Evolutionary conservation across 1,140 invertebrate genomes (phyloP), one percentile per base, ranked within the genome.

Genomic region (Trichomalopsis sarcophagae): DNA sequence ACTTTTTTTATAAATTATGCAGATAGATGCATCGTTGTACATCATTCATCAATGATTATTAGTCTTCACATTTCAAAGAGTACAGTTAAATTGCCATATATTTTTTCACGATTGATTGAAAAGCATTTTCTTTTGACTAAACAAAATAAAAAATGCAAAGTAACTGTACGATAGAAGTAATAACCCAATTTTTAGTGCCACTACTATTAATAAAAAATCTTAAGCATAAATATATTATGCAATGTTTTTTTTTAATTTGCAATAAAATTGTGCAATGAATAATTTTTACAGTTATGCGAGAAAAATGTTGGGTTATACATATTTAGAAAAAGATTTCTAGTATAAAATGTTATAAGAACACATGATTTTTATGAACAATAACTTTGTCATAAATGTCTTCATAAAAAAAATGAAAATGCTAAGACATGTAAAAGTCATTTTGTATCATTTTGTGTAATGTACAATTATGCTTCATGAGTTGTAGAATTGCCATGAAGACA

Each of bases 91-190:
- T 66, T 77, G 62, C 36, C 68, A 40, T 85, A 84, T 68, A 87
- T 80, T 87, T 80, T 87, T 88, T 82, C 47, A 83, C 55, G 75
- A 82, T 84, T 80, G 55, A 79, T 44, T 17, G 36, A 73, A 68
- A 73, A 55, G 75, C 10, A 84, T 82, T 66, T 27, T 13, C 75
- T 66, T 80, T 80, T 78, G 11, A 50, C 66, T 13, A 74, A 68
- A 82, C 14, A 83, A 2, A 33, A n/a, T 76, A 40, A 75, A 87
- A 71, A 80, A 40, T 81, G 71, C 82, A 81, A 78, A 50, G 71
- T 82, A 62, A 84, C 68, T 75, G 82, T 86, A 85, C 80, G 40
- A 50, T 83, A 84, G 21, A 69, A 81, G 78, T 33, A 71, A 44
- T 44, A 71, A 62, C 71, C 74, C 47, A 50, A 78, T 62, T 33